Conservation (phyloP, 2,113 vertebrate genomes). For the Excalfactoria chinensis region DNA sequence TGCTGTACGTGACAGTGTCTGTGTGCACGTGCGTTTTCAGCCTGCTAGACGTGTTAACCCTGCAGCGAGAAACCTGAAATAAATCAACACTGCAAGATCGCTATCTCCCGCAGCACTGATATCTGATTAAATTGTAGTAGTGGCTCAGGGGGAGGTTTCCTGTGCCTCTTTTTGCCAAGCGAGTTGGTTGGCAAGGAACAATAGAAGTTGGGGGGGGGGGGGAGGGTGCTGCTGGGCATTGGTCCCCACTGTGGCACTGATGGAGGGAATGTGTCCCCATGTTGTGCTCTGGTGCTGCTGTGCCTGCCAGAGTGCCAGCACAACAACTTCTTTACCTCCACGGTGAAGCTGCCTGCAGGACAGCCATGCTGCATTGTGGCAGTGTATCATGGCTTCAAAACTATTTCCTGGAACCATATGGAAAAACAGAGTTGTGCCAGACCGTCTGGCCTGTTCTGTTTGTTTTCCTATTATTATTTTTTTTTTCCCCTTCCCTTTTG, state of each 20-base stretch:
- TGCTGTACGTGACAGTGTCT: background rate
- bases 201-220: accelerated
- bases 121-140: slow-evolving; percentile 10
- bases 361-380: background rate
- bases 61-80: slow-evolving; percentile 3
- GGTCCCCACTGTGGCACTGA: accelerated
- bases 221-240: background rate
- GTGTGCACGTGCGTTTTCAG: background rate
- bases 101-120: slow-evolving; percentile 8
- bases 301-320: background rate
- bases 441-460: background rate
- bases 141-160: background rate
- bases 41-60: background rate
- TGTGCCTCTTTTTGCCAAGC: background rate
- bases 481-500: background rate
- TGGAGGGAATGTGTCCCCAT: background rate
- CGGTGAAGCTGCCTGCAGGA: background rate
- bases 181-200: background rate
- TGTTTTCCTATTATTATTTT: background rate
- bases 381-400: background rate
- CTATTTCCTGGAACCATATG: background rate
- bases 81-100: background rate
- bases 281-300: background rate
- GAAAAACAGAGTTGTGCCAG: background rate
- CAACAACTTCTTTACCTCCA: background rate